Evolutionary conservation across 30 jellyfish, hydroid and myxozoan species (phyloP), one percentile per base, ranked within the genome.

Genomic region (Cassiopea xamachana): DNA sequence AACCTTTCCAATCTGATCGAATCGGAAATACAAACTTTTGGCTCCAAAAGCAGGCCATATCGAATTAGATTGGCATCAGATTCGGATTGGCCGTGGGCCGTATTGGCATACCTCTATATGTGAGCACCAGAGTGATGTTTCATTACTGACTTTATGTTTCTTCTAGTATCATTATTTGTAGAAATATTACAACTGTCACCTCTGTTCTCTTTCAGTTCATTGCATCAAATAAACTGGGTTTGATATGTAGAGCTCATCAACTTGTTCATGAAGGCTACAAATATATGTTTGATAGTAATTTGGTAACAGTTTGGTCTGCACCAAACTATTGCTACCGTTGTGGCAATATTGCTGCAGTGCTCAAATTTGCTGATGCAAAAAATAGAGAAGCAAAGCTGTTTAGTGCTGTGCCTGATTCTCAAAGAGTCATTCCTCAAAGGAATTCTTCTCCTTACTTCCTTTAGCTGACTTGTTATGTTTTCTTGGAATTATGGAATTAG

Each of bases 281-380:
- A 70, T 96, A 88, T 87, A 96, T 96, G 99, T 96, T 96, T 82
- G 97, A 90, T 69, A 94, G 82, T 44, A 89, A 96, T 58, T 84
- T 96, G 67, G 99, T 96, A 46, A 96, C 99, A 0, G 98, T 96
- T 58, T 96, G 99, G 99, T 96, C 99, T 60, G 99, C 99, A 2
- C 99, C 99, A 6, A 96, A 96, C 60, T 96, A 96, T 80, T 96
- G 99, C 77, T 96, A 96, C 77, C 98, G 99, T 1, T 96, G 99
- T 69, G 99, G 98, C 15, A 96, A 96, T 79, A 89, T 96, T 2
- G 99, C 99, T 16, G 98, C 99, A 1, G 97, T 89, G 27, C 89
- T 96, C 18, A 96, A 97, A 27, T 96, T 96, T 75, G 86, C 94
- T 12, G 96, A 87, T 88, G 97, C 99, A 2, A 70, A 88, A 50